Evolutionary conservation across 2,888 invertebrate genomes (phyloP).

Genomic region (Meloe dianella): DNA sequence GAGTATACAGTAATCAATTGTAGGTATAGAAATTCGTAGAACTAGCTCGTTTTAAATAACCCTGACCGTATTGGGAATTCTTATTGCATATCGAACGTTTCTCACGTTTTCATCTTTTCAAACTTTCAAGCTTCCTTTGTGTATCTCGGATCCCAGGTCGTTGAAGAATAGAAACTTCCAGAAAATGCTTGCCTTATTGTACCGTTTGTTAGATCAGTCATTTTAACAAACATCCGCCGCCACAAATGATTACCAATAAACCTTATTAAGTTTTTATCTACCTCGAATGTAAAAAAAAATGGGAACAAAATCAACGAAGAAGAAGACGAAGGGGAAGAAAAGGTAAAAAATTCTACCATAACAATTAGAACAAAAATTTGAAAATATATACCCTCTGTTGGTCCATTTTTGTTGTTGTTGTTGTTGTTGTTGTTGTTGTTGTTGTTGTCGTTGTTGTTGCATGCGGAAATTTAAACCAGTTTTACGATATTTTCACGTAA

Average conservation of each 20-base stretch:
- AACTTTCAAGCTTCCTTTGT: conserved; percentile 47
- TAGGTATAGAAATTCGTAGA: not conserved
- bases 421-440: too few relatives aligned
- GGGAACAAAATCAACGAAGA: not conserved
- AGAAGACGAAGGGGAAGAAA: not conserved
- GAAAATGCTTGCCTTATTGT: conserved; percentile 21
- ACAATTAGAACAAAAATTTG: not conserved
- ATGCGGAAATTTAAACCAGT: too few relatives aligned
- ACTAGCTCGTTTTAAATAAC: conserved; percentile 3
- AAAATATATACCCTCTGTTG: not conserved
- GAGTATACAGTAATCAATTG: not conserved
- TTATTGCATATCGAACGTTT: conserved; percentile 46
- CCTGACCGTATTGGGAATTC: conserved; percentile 44
- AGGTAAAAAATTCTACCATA: not conserved
- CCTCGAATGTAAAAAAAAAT: not conserved
- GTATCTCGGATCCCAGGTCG: conserved; percentile 24
- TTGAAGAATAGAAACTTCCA: conserved; percentile 29
- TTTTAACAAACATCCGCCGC: not conserved
- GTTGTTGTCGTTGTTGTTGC: too few relatives aligned
- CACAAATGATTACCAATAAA: not conserved
- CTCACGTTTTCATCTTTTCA: conserved; percentile 52
- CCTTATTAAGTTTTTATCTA: conserved; percentile 6
- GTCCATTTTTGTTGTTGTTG: not conserved
- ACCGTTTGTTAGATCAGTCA: conserved; percentile 9
- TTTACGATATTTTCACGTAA: too few relatives aligned